These are phyloP conservation scores for Microctenopoma stevenorrisi DNA, from an alignment of 2,797 vertebrate species.

Conservation along the genomic window DNA sequence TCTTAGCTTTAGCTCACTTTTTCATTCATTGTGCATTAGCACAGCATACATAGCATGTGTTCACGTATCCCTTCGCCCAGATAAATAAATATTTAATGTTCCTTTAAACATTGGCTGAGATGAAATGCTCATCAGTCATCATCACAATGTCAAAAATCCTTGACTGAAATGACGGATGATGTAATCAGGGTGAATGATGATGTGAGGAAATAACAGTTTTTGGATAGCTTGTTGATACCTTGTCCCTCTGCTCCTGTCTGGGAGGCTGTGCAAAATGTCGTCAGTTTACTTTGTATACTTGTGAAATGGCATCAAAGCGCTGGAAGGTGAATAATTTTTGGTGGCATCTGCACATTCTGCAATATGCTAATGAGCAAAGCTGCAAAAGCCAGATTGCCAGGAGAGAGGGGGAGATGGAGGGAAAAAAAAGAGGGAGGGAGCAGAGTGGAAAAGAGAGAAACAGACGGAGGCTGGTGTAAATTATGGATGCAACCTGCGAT, in stretches of 20 bases:
- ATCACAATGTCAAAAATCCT: constrained; percentile 51
- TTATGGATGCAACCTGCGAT: constrained; percentile 86
- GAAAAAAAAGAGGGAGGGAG: constrained; percentile 57
- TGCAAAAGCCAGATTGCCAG: constrained; percentile 82
- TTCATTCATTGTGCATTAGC: constrained; percentile 31
- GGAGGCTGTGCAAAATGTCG: constrained; percentile 70
- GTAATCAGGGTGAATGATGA: constrained; percentile 62
- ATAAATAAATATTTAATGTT: constrained; percentile 69
- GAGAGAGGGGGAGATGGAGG: constrained; percentile 71
- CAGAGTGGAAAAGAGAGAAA: constrained; percentile 74
- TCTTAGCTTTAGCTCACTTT: constrained; percentile 32
- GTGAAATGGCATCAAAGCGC: constrained; percentile 74
- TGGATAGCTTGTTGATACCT: constrained; percentile 2
- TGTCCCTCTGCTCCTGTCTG: constrained; percentile 60
- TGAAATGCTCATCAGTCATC: constrained; percentile 54
- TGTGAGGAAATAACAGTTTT: constrained; percentile 38
- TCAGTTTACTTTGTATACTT: constrained; percentile 75
- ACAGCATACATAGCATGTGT: constrained; percentile 53
- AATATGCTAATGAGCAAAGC: constrained; percentile 84
- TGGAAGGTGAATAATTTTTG: constrained; percentile 83
- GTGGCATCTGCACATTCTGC: constrained; percentile 85
- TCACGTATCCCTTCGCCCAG: constrained; percentile 45
- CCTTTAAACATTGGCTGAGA: constrained; percentile 50
- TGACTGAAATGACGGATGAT: constrained; percentile 63
- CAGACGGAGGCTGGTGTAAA: constrained; percentile 83